Evolutionary conservation across 1,140 invertebrate species (phyloP).

Genomic region (Neotoxoptera formosana): DNA sequence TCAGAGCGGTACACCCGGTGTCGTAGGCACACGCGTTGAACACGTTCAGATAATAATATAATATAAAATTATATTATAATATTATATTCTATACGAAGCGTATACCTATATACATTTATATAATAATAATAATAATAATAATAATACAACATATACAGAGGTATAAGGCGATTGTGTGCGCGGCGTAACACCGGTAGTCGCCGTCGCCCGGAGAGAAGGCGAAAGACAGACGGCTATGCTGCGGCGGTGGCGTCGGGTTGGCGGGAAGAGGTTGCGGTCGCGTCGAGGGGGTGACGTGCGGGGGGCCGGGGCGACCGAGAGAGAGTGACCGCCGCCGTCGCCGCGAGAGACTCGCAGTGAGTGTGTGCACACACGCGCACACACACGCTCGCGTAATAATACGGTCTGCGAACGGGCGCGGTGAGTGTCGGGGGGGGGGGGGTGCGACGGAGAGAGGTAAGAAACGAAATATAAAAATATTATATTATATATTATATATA

Average conservation of each 20-base stretch:
- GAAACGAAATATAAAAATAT: slow-evolving; percentile 6
- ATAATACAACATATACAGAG: neutral
- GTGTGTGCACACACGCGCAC: neutral
- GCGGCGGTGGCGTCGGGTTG: neutral
- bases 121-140: too few relatives aligned
- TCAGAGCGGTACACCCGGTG: neutral
- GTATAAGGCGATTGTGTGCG: neutral
- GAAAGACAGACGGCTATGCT: neutral
- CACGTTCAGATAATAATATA: too few relatives aligned
- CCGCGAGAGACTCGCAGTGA: neutral
- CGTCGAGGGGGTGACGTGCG: neutral
- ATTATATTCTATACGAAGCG: too few relatives aligned
- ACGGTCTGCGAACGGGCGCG: neutral
- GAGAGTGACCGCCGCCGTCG: neutral
- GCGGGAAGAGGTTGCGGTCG: neutral
- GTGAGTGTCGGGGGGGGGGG: neutral
- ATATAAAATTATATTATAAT: too few relatives aligned
- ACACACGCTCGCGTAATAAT: neutral
- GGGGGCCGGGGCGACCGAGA: neutral
- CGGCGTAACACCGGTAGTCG: slow-evolving; percentile 47
- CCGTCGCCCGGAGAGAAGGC: neutral
- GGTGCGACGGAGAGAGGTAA: neutral
- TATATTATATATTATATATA: neutral
- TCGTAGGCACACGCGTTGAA: neutral
- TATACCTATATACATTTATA: too few relatives aligned